A percentile compares a stretch with the other conserved stretches of the same genome.
phyloP scores from a whole-genome alignment of 2,113 vertebrate genomes.

The Mandrillus leucophaeus region DNA sequence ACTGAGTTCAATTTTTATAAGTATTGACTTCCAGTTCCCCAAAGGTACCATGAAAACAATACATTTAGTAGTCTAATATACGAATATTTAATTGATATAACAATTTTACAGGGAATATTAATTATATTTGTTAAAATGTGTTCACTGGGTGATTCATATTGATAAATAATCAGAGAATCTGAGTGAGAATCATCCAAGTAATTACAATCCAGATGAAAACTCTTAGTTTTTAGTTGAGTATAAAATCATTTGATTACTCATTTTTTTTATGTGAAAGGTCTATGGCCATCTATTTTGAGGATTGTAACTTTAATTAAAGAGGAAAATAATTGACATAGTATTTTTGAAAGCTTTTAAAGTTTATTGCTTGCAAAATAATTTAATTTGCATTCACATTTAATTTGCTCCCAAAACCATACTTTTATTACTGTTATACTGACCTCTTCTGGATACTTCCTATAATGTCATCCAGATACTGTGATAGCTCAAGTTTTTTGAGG shows the following conservation, averaged over 20 bases:
- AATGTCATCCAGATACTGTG: not conserved
- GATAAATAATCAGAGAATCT: not conserved
- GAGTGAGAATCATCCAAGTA: not conserved
- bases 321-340: not conserved
- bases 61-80: not conserved
- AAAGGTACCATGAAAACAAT: not conserved
- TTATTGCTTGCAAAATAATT: not conserved
- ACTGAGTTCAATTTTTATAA: not conserved
- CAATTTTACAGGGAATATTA: not conserved
- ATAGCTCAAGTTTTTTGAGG: not conserved
- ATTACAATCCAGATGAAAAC: no score
- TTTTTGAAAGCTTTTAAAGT: not conserved
- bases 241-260: not conserved
- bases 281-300: not conserved
- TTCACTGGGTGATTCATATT: not conserved
- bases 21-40: not conserved
- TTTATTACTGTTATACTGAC: conserved; percentile 27
- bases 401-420: not conserved
- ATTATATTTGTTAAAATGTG: not conserved
- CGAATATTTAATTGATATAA: not conserved
- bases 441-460: conserved; percentile 39
- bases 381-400: not conserved
- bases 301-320: not conserved
- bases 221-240: not conserved
- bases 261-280: not conserved